A percentile compares a stretch with the other conserved stretches of the same genome.
phyloP scores from a whole-genome alignment of 2,888 invertebrate species.

The Drosophila quinaria region DNA sequence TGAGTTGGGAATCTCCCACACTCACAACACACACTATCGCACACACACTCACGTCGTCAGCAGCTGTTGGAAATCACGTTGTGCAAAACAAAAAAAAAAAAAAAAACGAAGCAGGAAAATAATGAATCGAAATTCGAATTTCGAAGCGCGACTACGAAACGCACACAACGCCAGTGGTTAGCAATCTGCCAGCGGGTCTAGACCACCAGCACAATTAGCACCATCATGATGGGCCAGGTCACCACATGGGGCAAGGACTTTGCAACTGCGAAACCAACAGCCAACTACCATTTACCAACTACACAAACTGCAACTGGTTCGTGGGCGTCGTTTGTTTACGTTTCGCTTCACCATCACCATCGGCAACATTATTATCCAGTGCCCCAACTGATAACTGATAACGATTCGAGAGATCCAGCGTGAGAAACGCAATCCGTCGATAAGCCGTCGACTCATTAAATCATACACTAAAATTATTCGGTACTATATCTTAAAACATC shows the following conservation, averaged over 20 bases:
- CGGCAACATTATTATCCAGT: conserved; percentile 37
- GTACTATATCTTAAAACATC: background rate
- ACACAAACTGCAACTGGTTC: conserved; percentile 49
- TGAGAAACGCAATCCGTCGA: conserved; percentile 80
- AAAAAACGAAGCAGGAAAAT: background rate
- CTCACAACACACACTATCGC: conserved; percentile 6
- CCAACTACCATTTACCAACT: background rate
- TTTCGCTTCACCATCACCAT: conserved; percentile 54
- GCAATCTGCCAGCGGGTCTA: conserved; percentile 63
- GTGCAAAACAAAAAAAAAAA: background rate
- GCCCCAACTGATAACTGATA: conserved; percentile 63
- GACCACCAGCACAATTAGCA: conserved; percentile 22
- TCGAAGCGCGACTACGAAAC: conserved; percentile 56
- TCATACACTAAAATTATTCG: background rate
- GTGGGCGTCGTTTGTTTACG: conserved; percentile 83
- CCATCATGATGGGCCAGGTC: conserved; percentile 12
- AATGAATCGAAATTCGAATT: conserved; percentile 13
- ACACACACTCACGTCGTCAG: conserved; percentile 11
- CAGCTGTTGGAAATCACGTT: conserved; percentile 38
- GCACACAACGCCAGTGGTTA: conserved; percentile 56
- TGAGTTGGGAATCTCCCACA: conserved; percentile 49
- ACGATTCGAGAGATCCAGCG: conserved; percentile 63
- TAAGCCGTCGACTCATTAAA: conserved; percentile 50
- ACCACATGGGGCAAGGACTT: conserved; percentile 55
- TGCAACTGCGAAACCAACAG: conserved; percentile 18